A percentile compares a stretch with the other conserved stretches of the same genome.
phyloP scores from a whole-genome alignment of 2,888 invertebrate species.

The Cosmia trapezina region DNA sequence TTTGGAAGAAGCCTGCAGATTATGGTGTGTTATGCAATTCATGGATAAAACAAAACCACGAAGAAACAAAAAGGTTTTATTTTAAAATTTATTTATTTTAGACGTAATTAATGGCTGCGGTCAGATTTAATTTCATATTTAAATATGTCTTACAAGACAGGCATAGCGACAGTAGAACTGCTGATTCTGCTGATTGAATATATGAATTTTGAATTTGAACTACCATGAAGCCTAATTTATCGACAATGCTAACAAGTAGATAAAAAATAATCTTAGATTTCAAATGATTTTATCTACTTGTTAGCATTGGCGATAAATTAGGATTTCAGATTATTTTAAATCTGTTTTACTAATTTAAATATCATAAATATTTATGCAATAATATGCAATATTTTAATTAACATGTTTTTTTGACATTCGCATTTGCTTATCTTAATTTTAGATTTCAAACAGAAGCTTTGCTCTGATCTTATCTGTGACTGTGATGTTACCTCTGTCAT shows the following conservation, averaged over 20 bases:
- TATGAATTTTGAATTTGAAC: neutral
- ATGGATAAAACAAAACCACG: neutral
- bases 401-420: neutral
- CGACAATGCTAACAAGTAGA: slow-evolving; percentile 9
- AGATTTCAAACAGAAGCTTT: neutral
- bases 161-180: neutral
- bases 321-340: slow-evolving; percentile 1
- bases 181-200: slow-evolving; percentile 5
- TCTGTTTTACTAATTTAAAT: neutral
- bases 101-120: neutral
- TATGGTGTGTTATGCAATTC: neutral
- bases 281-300: too few relatives aligned
- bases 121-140: neutral
- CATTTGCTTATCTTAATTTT: neutral
- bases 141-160: neutral
- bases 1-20: neutral
- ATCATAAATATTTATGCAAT: too few relatives aligned
- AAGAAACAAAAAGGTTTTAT: too few relatives aligned
- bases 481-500: neutral
- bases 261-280: slow-evolving; percentile 1
- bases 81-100: neutral
- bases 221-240: neutral
- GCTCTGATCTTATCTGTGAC: neutral
- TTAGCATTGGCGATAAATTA: too few relatives aligned
- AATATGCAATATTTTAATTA: too few relatives aligned